A percentile compares a stretch with the other conserved stretches of the same genome.
These are phyloP conservation scores for Dendrophyllia cribrosa DNA, from an alignment of 64 coral and sea anemone genomes.

Conservation along the genomic window DNA sequence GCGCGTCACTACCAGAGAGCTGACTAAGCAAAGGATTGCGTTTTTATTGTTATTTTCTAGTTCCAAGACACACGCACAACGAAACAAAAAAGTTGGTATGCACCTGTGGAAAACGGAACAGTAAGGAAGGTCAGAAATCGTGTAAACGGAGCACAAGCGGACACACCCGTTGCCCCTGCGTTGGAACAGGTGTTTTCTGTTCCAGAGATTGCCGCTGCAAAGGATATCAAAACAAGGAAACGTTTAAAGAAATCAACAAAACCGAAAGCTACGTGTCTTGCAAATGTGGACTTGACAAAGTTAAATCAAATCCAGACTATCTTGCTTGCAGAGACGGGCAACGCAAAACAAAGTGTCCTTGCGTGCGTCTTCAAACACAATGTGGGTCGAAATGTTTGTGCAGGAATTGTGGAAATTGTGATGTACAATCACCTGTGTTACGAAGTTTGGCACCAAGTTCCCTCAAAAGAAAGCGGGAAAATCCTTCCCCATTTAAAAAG, in stretches of 20 bases:
- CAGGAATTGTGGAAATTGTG: slow-evolving; percentile 28
- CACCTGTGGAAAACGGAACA: slow-evolving; percentile 10
- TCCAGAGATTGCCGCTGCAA: slow-evolving; percentile 39
- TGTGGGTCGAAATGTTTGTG: slow-evolving; percentile 7
- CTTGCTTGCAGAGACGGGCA: slow-evolving; percentile 22
- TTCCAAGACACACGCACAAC: neutral
- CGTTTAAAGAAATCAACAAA: neutral
- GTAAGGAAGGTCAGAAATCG: neutral
- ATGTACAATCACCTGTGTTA: neutral
- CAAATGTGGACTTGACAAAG: slow-evolving; percentile 14
- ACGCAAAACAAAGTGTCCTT: slow-evolving; percentile 40
- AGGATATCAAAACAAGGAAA: slow-evolving; percentile 18
- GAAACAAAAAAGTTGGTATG: neutral
- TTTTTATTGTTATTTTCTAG: neutral
- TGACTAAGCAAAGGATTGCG: neutral
- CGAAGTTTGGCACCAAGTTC: neutral
- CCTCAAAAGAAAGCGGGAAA: slow-evolving; percentile 7
- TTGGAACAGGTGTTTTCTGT: neutral
- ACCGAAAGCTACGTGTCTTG: neutral
- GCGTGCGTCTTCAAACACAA: neutral
- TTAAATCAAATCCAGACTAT: neutral
- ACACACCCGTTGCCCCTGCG: slow-evolving; percentile 6
- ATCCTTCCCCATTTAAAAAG: slow-evolving; percentile 14
- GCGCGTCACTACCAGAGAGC: neutral
- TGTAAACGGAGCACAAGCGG: neutral